Conservation (phyloP, 2,113 vertebrate species). For the Trinectes maculatus region DNA sequence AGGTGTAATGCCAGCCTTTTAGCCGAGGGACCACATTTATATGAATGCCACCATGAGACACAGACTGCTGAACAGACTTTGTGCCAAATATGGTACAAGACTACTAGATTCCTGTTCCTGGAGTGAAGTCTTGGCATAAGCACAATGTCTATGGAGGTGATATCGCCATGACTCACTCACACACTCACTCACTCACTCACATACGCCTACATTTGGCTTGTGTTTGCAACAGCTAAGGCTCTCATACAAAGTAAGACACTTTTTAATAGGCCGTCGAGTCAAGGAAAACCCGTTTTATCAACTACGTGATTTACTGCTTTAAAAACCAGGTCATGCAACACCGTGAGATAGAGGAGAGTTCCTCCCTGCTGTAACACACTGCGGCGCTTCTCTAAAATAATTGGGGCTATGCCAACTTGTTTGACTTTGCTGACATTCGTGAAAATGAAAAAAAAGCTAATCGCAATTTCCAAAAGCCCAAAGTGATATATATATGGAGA, state of each 20-base stretch:
- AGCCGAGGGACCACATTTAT: background rate
- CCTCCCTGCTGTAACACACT: background rate
- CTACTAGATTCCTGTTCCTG: conserved; percentile 33
- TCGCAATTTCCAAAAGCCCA: background rate
- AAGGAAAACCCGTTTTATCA: conserved; percentile 1
- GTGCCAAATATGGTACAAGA: conserved; percentile 34
- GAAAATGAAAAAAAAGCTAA: too few species aligned
- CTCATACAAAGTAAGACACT: conserved; percentile 10
- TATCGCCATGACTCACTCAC: conserved; percentile 59
- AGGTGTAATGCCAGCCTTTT: background rate
- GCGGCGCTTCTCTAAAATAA: background rate
- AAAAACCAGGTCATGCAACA: conserved; percentile 12
- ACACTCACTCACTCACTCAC: conserved; percentile 1
- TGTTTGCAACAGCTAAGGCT: conserved; percentile 12
- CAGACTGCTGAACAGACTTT: background rate
- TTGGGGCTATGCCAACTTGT: background rate
- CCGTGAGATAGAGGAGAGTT: background rate
- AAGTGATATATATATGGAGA: too few species aligned
- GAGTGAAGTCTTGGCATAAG: conserved; percentile 40
- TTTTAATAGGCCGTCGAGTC: background rate
- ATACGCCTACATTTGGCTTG: conserved; percentile 34
- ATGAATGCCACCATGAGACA: conserved; percentile 6
- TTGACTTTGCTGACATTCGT: too few species aligned
- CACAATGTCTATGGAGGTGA: conserved; percentile 52
- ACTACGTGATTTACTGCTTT: background rate